Conservation (phyloP, 1,140 invertebrate species). For the Orchestia grillus region DNA sequence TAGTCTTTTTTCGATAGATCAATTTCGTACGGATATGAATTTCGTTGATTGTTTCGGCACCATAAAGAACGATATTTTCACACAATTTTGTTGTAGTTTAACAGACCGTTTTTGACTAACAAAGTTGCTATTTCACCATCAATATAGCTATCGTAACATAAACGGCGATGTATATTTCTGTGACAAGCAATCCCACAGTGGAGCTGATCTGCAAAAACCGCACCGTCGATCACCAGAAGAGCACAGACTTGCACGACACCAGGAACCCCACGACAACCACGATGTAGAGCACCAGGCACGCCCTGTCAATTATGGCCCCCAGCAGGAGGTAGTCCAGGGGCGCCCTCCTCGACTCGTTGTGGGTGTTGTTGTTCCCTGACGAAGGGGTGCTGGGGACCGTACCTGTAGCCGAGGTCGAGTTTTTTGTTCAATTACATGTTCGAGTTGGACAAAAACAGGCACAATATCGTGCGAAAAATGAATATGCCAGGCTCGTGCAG, state of each 20-base stretch:
- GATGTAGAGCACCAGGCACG: slow-evolving; percentile 48
- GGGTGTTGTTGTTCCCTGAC: background rate
- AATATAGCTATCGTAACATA: background rate
- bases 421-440: background rate
- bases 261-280: slow-evolving; percentile 26
- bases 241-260: slow-evolving; percentile 6
- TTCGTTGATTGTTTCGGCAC: background rate
- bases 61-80: background rate
- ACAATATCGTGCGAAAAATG: too few relatives aligned
- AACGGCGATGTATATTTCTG: background rate
- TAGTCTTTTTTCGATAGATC: too few relatives aligned
- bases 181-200: background rate
- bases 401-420: background rate
- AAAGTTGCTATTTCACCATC: background rate
- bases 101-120: background rate
- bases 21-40: background rate
- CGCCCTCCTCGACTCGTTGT: slow-evolving; percentile 21
- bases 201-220: background rate
- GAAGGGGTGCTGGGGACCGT: background rate
- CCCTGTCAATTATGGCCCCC: slow-evolving; percentile 56
- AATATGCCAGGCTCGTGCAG: too few relatives aligned
- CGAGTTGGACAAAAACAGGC: too few relatives aligned
- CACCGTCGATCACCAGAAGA: slow-evolving; percentile 6
- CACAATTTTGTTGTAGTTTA: background rate
- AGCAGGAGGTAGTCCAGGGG: slow-evolving; percentile 57